These are phyloP conservation scores for Eubasilissa splendida DNA, from an alignment of 2,888 invertebrate genomes.

Conservation along the genomic window DNA sequence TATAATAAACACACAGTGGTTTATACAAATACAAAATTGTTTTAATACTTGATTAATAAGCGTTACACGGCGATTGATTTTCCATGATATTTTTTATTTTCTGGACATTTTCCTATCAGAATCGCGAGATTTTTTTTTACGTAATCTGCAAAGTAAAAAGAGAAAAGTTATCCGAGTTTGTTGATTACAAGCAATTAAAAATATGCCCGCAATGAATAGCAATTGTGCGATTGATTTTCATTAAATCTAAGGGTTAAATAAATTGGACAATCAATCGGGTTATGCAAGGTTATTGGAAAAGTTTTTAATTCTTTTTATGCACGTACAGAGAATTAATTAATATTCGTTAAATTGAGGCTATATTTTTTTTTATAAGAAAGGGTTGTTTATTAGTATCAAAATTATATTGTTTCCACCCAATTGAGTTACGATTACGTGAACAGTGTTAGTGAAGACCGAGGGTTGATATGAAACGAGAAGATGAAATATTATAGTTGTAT, in stretches of 20 bases:
- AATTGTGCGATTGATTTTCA: conserved; percentile 17
- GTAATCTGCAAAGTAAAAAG: background rate
- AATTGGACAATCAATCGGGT: conserved; percentile 17
- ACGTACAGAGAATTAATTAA: background rate
- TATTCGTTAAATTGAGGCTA: background rate
- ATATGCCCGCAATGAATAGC: background rate
- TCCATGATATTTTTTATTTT: no score
- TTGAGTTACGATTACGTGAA: no score
- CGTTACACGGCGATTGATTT: no score
- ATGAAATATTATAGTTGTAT: no score
- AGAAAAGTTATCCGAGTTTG: background rate
- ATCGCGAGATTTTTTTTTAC: no score
- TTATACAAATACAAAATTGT: no score
- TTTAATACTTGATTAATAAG: no score
- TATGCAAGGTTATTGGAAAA: background rate
- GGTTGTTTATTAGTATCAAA: no score
- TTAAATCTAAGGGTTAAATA: background rate
- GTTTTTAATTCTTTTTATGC: background rate
- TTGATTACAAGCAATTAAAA: conserved; percentile 26
- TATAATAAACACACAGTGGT: no score
- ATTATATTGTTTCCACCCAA: no score
- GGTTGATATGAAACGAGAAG: background rate
- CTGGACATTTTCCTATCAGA: no score
- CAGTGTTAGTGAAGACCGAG: background rate
- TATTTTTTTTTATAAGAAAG: background rate